Conservation (phyloP, 2,113 vertebrate genomes). For the Piprites chloris region DNA sequence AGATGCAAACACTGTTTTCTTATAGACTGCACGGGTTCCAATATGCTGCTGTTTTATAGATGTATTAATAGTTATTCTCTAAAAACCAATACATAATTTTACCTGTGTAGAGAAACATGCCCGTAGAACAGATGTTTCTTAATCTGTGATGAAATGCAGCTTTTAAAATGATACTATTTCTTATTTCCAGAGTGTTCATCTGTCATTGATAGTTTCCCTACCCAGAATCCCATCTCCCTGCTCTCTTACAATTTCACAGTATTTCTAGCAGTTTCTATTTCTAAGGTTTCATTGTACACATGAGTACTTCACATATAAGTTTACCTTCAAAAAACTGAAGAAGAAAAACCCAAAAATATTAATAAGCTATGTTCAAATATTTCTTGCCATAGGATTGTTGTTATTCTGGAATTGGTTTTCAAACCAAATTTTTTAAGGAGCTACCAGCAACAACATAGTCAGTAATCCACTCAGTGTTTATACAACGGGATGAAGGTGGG, state of each 20-base stretch:
- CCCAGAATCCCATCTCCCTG: background rate
- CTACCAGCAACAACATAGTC: background rate
- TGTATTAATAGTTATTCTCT: background rate
- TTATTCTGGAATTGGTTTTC: background rate
- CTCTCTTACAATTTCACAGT: background rate
- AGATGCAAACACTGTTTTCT: slow-evolving; percentile 25
- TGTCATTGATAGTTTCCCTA: background rate
- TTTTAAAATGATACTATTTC: background rate
- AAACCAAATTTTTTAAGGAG: background rate
- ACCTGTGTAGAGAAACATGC: background rate
- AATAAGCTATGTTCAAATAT: background rate
- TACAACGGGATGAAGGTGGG: background rate
- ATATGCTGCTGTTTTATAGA: background rate
- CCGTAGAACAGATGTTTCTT: background rate
- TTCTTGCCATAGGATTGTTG: background rate
- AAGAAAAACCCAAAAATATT: background rate
- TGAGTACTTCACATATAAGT: background rate
- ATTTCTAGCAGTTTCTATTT: background rate
- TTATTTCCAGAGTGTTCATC: background rate
- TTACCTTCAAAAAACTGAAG: background rate
- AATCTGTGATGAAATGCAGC: background rate
- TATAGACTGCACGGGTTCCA: background rate
- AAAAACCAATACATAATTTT: background rate
- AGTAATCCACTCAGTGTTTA: background rate
- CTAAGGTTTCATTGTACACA: background rate